Percentiles rank a stretch among this genome's conserved stretches.
phyloP scores from a whole-genome alignment of 2,113 vertebrate genomes.

The Cyprinodon variegatus region DNA sequence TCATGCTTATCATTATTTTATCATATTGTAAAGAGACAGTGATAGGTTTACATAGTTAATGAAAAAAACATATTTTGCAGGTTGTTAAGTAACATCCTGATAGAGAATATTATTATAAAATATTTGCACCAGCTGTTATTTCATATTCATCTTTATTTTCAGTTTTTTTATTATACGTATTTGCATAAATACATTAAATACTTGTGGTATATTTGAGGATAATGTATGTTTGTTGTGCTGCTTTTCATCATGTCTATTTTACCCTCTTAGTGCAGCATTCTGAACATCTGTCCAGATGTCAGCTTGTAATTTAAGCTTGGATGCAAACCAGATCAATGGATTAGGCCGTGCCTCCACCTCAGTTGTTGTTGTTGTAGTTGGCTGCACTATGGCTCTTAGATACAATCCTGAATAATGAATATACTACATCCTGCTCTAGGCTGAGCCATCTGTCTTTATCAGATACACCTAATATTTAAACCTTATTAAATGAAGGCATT shows the following conservation, averaged over 20 bases:
- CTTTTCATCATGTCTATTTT: conserved; percentile 33
- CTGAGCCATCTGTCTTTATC: background rate
- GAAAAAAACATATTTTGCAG: background rate
- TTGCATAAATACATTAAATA: conserved; percentile 12
- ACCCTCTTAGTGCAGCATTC: conserved; percentile 9
- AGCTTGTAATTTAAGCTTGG: conserved; percentile 44
- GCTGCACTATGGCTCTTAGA: background rate
- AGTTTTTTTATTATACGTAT: background rate
- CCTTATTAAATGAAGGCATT: background rate
- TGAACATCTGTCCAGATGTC: conserved; percentile 66
- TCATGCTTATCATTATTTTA: background rate
- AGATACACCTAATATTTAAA: background rate
- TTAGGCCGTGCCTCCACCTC: conserved; percentile 31
- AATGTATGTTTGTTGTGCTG: background rate
- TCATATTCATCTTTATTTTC: background rate
- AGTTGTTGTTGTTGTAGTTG: background rate
- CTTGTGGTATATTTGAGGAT: background rate
- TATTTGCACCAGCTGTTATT: background rate
- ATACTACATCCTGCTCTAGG: background rate
- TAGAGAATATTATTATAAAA: background rate
- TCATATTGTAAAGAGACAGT: background rate
- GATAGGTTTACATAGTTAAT: background rate
- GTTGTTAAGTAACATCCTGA: no score
- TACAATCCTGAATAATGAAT: background rate
- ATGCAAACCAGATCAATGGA: conserved; percentile 42